phyloP scores from a whole-genome alignment of 2,888 invertebrate genomes.

The Cyclophora albipunctata region DNA sequence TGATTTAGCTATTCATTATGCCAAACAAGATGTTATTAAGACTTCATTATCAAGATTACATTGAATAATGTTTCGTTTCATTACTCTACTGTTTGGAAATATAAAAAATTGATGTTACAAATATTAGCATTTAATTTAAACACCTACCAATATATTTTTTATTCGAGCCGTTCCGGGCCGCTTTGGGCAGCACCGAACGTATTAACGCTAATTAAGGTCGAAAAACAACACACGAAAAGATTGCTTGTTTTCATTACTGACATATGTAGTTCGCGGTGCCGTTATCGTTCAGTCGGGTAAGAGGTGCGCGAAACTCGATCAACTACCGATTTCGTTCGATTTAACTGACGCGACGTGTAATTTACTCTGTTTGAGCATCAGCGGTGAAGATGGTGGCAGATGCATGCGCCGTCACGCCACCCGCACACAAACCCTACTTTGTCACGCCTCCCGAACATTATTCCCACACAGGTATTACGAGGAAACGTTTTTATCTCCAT shows the following conservation, averaged over 20 bases:
- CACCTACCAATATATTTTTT: too few relatives aligned
- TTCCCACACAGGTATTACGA: slow-evolving; percentile 53
- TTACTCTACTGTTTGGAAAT: too few relatives aligned
- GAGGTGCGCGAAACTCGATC: slow-evolving; percentile 31
- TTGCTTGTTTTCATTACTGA: slow-evolving; percentile 8
- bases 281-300: slow-evolving; percentile 24
- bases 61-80: not conserved
- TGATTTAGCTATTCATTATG: slow-evolving; percentile 19
- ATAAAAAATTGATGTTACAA: too few relatives aligned
- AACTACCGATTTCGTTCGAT: slow-evolving; percentile 32
- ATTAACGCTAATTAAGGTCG: too few relatives aligned
- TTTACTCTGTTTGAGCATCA: slow-evolving; percentile 33
- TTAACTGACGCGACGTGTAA: slow-evolving; percentile 37
- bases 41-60: slow-evolving; percentile 35
- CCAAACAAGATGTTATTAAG: slow-evolving; percentile 31
- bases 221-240: too few relatives aligned
- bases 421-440: slow-evolving; percentile 23
- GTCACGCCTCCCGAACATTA: slow-evolving; percentile 43
- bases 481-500: slow-evolving; percentile 58
- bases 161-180: too few relatives aligned
- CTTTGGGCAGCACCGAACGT: too few relatives aligned
- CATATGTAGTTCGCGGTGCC: slow-evolving; percentile 16
- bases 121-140: too few relatives aligned
- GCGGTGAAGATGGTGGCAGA: slow-evolving; percentile 14
- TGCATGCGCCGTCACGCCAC: slow-evolving; percentile 23